Base-by-base conservation (phyloP, 2,113 vertebrate species). In the Acrocephalus kingi region DNA sequence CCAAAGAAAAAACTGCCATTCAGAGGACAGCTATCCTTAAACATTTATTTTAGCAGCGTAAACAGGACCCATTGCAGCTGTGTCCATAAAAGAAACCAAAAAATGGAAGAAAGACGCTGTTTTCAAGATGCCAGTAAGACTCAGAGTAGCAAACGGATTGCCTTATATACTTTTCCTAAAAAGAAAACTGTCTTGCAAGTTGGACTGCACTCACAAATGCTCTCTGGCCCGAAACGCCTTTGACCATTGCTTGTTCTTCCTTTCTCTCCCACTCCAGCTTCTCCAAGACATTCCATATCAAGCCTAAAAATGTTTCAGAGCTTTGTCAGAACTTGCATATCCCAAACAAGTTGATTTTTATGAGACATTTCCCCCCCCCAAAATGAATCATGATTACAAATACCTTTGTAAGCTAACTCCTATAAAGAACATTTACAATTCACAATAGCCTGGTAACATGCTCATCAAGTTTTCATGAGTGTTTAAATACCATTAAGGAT, bases 21-120 rank as follows among this genome's bases (percentile, higher is more conserved):
- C 74, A 59, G 61, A 84, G 35, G 51, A 94, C 0, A 89, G 89
- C 86, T 74, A 86, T 77, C 61, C 68, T 93, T 90, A 96, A 97
- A 96, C 91, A 97, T 97, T 97, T 96, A 96, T 91, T 94, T 93
- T 91, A 93, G 30, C 71, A 83, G 15, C 37, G 18, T 97, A 97
- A 97, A 97, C 96, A 97, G 33, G 52, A 78, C 61, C 33, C 35
- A 23, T 14, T 63, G 61, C 96, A 94, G 86, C 93, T 95, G 80
- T 33, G 48, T 72, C 31, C 51, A 82, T 75, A 35, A 46, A 20
- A n/a, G 20, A 22, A 20, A 6, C 27, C 6, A 68, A 18, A 55
- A 25, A 54, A 59, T 6, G 59, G 25, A n/a, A 56, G 17, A 17
- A 90, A 79, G 22, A 17, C 8, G 24, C 11, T 66, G 30, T 39